phyloP scores from a whole-genome alignment of 2,888 invertebrate species.

The Apocheima hispidaria region DNA sequence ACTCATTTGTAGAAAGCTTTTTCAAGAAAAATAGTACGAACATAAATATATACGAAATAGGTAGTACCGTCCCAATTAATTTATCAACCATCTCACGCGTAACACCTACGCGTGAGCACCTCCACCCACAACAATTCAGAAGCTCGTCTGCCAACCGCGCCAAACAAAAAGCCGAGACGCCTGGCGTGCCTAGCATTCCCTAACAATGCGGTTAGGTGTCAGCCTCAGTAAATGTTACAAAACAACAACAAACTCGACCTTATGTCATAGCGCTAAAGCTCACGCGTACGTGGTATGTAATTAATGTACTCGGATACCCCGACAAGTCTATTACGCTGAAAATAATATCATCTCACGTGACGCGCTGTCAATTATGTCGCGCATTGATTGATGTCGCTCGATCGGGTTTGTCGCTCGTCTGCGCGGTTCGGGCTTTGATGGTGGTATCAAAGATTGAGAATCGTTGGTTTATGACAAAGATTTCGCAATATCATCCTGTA shows the following conservation, averaged over 20 bases:
- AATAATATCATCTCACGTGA: constrained; percentile 64
- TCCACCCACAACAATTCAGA: constrained; percentile 21
- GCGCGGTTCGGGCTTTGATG: constrained; percentile 20
- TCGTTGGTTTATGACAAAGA: constrained; percentile 20
- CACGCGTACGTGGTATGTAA: constrained; percentile 52
- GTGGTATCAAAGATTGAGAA: constrained; percentile 23
- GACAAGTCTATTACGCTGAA: constrained; percentile 72
- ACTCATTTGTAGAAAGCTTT: too few relatives aligned
- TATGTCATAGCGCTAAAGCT: constrained; percentile 26
- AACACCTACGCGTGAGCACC: constrained; percentile 2
- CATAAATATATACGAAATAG: neutral
- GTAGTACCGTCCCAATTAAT: constrained; percentile 12
- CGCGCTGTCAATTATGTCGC: constrained; percentile 68
- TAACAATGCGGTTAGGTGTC: constrained; percentile 71
- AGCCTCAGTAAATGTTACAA: constrained; percentile 44
- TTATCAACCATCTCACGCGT: constrained; percentile 16
- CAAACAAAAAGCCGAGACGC: constrained; percentile 53
- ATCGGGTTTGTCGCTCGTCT: constrained; percentile 44
- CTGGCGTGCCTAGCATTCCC: constrained; percentile 58
- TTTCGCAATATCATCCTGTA: constrained; percentile 1
- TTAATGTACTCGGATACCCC: constrained; percentile 66
- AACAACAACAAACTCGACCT: constrained; percentile 23
- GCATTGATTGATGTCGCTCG: constrained; percentile 66
- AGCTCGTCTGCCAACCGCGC: constrained; percentile 28
- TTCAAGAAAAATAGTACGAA: neutral